Percentiles rank a stretch among this genome's conserved stretches.
phyloP scores from a whole-genome alignment of 2,113 vertebrate species.

The Chloropsis cyanopogon region DNA sequence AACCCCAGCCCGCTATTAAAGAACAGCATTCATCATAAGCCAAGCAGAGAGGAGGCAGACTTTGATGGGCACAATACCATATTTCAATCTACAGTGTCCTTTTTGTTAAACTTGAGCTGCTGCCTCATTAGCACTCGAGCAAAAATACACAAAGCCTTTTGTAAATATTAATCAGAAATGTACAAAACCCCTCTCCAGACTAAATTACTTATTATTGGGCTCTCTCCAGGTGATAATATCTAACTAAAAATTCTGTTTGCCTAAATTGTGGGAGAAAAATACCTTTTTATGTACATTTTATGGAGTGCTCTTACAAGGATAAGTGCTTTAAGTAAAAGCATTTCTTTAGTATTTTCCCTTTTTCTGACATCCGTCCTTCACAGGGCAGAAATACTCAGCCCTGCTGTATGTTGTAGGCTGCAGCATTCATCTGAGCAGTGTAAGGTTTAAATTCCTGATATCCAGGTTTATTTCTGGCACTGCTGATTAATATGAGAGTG shows the following conservation, averaged over 20 bases:
- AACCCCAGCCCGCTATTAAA: conserved; percentile 88
- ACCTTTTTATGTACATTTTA: conserved; percentile 45
- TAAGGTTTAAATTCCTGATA: conserved; percentile 37
- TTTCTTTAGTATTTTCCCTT: neutral
- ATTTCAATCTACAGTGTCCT: conserved; percentile 88
- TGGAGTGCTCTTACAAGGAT: neutral
- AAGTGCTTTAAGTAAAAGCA: conserved; percentile 30
- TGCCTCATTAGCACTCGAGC: conserved; percentile 61
- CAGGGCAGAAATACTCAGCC: neutral
- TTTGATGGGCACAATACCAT: conserved; percentile 84
- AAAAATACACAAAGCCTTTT: conserved; percentile 73
- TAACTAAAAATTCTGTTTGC: conserved; percentile 54
- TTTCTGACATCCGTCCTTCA: neutral
- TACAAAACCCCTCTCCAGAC: conserved; percentile 45
- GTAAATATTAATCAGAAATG: conserved; percentile 77
- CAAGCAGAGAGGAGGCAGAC: conserved; percentile 84
- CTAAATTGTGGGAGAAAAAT: conserved; percentile 58
- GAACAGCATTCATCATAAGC: conserved; percentile 88
- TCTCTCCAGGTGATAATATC: conserved; percentile 72
- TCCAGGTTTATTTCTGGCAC: conserved; percentile 30
- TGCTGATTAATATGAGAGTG: neutral
- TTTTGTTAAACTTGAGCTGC: conserved; percentile 83
- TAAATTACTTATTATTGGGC: conserved; percentile 65
- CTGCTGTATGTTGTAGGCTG: conserved; percentile 33
- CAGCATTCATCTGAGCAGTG: conserved; percentile 36